phyloP scores from a whole-genome alignment of 2,797 vertebrate genomes.

The Sebastes glaucus region DNA sequence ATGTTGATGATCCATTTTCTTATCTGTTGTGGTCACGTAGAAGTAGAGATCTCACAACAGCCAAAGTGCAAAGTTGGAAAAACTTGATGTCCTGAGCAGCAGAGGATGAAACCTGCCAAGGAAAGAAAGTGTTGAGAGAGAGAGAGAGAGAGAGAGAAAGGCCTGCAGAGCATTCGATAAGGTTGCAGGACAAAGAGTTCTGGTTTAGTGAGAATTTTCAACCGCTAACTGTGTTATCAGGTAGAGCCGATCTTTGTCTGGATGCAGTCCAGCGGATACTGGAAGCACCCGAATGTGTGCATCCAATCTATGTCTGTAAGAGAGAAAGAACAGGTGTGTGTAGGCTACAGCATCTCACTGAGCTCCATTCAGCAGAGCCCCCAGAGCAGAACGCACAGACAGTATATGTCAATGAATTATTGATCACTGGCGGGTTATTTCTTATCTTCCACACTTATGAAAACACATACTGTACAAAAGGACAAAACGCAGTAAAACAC shows the following conservation, averaged over 20 bases:
- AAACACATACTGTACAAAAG: background rate
- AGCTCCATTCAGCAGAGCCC: constrained; percentile 45
- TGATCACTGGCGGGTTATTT: constrained; percentile 33
- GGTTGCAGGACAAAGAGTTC: constrained; percentile 3
- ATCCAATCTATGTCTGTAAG: background rate
- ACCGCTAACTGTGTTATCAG: constrained; percentile 1
- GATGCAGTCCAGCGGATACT: background rate
- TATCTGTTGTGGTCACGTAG: background rate
- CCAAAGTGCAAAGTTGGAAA: background rate
- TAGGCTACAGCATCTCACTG: background rate
- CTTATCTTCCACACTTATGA: background rate
- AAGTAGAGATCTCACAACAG: background rate
- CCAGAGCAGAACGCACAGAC: constrained; percentile 43
- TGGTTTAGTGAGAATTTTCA: constrained; percentile 16
- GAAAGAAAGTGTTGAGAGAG: background rate
- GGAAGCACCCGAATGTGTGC: background rate
- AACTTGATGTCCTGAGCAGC: background rate
- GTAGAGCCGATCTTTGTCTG: constrained; percentile 17
- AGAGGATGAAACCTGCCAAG: background rate
- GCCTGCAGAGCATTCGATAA: constrained; percentile 10
- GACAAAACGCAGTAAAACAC: background rate
- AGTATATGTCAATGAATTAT: constrained; percentile 71
- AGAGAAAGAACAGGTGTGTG: constrained; percentile 16
- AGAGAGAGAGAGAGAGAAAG: background rate
- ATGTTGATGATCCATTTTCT: background rate